These are phyloP conservation scores for Belgica antarctica DNA, from an alignment of 2,888 invertebrate genomes.

Conservation along the genomic window DNA sequence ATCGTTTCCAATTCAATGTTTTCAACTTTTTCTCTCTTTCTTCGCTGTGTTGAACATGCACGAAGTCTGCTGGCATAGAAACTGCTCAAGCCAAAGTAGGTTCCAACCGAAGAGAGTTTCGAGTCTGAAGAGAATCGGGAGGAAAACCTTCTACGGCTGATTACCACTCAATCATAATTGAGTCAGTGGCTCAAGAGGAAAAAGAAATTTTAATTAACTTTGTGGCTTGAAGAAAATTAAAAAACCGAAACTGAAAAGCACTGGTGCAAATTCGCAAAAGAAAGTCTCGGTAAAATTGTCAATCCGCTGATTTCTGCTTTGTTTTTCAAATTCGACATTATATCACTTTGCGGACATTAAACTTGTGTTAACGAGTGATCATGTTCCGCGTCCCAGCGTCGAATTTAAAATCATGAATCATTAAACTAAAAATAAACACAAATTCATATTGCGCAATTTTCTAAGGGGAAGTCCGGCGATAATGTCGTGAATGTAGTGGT, in stretches of 20 bases:
- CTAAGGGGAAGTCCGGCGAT: no score
- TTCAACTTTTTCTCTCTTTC: conserved; percentile 6
- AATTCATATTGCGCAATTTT: neutral
- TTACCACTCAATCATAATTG: neutral
- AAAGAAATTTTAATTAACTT: no score
- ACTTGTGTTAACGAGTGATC: no score
- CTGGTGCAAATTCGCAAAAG: no score
- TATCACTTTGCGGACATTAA: no score
- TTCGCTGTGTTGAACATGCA: conserved; percentile 35
- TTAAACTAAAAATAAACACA: neutral
- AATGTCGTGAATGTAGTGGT: neutral
- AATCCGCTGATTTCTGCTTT: no score
- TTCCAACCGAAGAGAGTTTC: neutral
- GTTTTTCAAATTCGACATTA: no score
- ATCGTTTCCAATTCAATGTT: conserved; percentile 13
- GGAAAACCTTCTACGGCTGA: neutral
- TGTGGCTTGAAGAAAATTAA: no score
- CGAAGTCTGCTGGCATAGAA: conserved; percentile 37
- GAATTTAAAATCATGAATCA: conserved; percentile 7
- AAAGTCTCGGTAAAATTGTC: no score
- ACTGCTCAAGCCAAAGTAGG: neutral
- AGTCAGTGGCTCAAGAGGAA: neutral
- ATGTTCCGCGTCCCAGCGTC: neutral
- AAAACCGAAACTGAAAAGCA: no score
- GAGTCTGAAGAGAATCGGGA: neutral